Evolutionary conservation across 1,140 invertebrate species (phyloP).

Genomic region (Aphelinus atriplicis): DNA sequence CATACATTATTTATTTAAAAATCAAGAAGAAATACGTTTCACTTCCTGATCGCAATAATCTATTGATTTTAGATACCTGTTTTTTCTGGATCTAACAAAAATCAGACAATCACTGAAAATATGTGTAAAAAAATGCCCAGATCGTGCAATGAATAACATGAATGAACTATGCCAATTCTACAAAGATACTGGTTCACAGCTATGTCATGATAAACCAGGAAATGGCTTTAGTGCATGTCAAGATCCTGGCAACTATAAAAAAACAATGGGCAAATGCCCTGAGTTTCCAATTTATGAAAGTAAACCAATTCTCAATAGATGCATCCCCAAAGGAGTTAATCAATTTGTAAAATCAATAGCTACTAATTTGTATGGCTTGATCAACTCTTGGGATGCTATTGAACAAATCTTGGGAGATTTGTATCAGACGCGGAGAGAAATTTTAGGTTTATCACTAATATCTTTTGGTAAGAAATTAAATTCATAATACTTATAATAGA

Average conservation of each 20-base stretch:
- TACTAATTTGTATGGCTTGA: slow-evolving; percentile 78
- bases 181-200: slow-evolving; percentile 74
- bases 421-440: slow-evolving; percentile 86
- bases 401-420: slow-evolving; percentile 89
- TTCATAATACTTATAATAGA: not conserved
- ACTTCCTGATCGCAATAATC: slow-evolving; percentile 9
- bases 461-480: slow-evolving; percentile 74
- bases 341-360: slow-evolving; percentile 72
- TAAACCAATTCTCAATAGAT: slow-evolving; percentile 84
- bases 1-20: not conserved
- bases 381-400: slow-evolving; percentile 88
- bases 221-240: slow-evolving; percentile 57
- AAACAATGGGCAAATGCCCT: slow-evolving; percentile 78
- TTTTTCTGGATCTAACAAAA: slow-evolving; percentile 85
- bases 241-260: slow-evolving; percentile 57
- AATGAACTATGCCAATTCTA: slow-evolving; percentile 82
- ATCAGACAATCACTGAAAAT: slow-evolving; percentile 83
- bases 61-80: slow-evolving; percentile 73
- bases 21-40: too few species aligned
- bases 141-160: slow-evolving; percentile 70
- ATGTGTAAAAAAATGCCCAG: slow-evolving; percentile 90
- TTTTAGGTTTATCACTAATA: slow-evolving; percentile 82
- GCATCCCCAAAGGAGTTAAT: slow-evolving; percentile 78
- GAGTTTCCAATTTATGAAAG: slow-evolving; percentile 77
- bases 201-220: slow-evolving; percentile 75